These are phyloP conservation scores for Leptinotarsa defecta DNA, from an alignment of 1,140 invertebrate species.

Conservation along the genomic window DNA sequence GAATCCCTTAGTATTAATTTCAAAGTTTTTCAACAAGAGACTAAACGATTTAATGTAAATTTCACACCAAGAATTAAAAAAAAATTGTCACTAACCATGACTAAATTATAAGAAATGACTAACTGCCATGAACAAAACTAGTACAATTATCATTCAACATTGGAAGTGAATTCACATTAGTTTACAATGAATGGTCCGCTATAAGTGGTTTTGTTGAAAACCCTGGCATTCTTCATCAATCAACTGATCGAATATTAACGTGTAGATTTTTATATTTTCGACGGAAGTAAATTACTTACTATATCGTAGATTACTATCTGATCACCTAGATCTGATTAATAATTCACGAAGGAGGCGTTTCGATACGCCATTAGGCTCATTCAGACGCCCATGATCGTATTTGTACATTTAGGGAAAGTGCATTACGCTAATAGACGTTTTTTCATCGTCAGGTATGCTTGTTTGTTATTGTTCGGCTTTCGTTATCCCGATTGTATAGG, in stretches of 20 bases:
- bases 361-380: constrained; percentile 23
- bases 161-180: too few species aligned
- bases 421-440: constrained; percentile 25
- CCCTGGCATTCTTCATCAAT: background rate
- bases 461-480: constrained; percentile 12
- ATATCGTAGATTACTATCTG: constrained; percentile 21
- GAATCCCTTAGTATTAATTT: too few species aligned
- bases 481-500: background rate
- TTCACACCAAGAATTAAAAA: too few species aligned
- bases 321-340: constrained; percentile 18
- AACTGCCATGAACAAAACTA: too few species aligned
- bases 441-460: background rate
- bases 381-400: constrained; percentile 22
- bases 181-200: too few species aligned
- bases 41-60: too few species aligned
- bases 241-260: background rate
- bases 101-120: too few species aligned
- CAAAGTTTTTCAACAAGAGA: too few species aligned
- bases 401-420: constrained; percentile 18
- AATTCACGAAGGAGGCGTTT: constrained; percentile 16
- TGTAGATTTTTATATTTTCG: background rate
- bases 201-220: too few species aligned
- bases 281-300: constrained; percentile 17
- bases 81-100: too few species aligned
- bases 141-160: too few species aligned